Conservation (phyloP, 2,113 vertebrate species). For the Promerops cafer region DNA sequence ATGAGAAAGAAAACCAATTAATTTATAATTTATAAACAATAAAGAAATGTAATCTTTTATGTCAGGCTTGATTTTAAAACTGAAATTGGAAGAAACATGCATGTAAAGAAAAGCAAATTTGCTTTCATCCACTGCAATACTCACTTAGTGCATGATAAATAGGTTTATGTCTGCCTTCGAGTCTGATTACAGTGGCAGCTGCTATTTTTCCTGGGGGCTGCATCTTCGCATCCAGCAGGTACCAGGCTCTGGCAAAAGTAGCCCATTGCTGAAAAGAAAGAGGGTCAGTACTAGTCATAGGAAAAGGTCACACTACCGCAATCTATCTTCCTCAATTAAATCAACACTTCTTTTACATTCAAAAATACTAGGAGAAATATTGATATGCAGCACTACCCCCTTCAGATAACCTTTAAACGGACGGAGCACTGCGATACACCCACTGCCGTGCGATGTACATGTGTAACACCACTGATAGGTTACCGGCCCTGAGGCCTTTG, state of each 20-base stretch:
- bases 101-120: neutral
- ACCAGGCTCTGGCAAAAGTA: constrained; percentile 93
- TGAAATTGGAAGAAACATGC: neutral
- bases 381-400: neutral
- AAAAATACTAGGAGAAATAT: accelerated
- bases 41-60: neutral
- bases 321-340: neutral
- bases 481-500: neutral
- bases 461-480: accelerated
- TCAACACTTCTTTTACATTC: neutral
- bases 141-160: constrained; percentile 92
- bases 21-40: neutral
- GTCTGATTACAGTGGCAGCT: constrained; percentile 70
- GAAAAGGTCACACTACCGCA: neutral
- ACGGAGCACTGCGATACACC: accelerated
- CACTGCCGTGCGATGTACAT: accelerated
- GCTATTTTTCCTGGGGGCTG: constrained; percentile 96
- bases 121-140: constrained; percentile 42
- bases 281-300: accelerated
- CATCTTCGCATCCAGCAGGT: constrained; percentile 89
- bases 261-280: constrained; percentile 88
- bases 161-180: constrained; percentile 93
- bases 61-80: neutral
- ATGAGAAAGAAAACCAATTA: accelerated
- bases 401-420: neutral